Conservation (phyloP, 2,113 vertebrate species). For the Cephalopterus ornatus region DNA sequence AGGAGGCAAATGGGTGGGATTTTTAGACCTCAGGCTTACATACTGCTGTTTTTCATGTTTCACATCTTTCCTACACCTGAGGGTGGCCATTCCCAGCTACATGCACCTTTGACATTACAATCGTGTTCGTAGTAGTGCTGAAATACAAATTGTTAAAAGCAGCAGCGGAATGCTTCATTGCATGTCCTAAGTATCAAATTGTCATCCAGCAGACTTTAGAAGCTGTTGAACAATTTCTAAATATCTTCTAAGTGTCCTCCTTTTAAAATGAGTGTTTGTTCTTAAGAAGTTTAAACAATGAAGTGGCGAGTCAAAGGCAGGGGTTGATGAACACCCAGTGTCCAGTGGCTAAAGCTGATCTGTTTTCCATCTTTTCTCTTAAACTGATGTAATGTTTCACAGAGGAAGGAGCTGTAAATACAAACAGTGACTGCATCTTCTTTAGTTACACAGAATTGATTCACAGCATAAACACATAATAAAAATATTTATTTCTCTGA, state of each 20-base stretch:
- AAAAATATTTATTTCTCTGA: neutral
- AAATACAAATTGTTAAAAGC: neutral
- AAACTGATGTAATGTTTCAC: neutral
- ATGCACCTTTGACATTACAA: neutral
- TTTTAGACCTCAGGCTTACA: neutral
- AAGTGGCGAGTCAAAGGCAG: neutral
- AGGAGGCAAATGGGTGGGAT: neutral
- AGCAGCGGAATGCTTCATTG: neutral
- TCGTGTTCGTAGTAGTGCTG: neutral
- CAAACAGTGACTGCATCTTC: neutral
- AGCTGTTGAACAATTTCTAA: neutral
- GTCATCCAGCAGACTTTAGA: neutral
- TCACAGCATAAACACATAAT: neutral
- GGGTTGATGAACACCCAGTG: neutral
- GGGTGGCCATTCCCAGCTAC: neutral
- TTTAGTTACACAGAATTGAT: neutral
- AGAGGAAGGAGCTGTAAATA: neutral
- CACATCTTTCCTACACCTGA: neutral
- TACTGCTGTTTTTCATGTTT: neutral
- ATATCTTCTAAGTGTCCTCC: neutral
- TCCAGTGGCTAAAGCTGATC: neutral
- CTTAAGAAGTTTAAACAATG: neutral
- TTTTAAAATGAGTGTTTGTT: neutral
- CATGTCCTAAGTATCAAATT: fast-evolving
- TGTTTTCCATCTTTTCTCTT: neutral